These are phyloP conservation scores for Hestina assimilis DNA, from an alignment of 1,140 invertebrate genomes.

Conservation along the genomic window DNA sequence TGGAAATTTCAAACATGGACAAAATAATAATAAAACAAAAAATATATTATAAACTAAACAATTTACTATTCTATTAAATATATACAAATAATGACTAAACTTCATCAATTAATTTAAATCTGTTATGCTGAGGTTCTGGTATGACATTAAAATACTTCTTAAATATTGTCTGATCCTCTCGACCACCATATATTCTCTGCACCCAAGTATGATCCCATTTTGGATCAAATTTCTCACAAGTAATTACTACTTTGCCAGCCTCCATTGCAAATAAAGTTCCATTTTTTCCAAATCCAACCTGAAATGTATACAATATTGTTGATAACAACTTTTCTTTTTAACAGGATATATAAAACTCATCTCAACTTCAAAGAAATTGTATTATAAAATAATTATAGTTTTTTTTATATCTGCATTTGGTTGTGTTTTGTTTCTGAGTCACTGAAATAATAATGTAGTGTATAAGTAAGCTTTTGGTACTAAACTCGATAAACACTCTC, in stretches of 20 bases:
- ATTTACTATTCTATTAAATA: slow-evolving; percentile 3
- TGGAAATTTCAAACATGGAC: no score
- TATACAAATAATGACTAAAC: slow-evolving; percentile 25
- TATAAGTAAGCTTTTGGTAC: no score
- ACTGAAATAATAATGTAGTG: no score
- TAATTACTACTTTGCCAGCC: slow-evolving; percentile 85
- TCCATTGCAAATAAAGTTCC: slow-evolving; percentile 87
- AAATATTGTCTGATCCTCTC: slow-evolving; percentile 83
- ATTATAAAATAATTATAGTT: neutral
- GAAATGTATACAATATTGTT: no score
- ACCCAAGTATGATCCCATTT: slow-evolving; percentile 86
- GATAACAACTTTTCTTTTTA: no score
- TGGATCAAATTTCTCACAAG: slow-evolving; percentile 86
- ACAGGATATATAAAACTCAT: no score
- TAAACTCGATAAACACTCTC: no score
- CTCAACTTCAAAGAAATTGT: no score
- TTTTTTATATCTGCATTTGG: neutral
- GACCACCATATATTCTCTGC: slow-evolving; percentile 80
- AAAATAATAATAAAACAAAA: neutral
- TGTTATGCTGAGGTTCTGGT: slow-evolving; percentile 84
- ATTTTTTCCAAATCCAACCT: slow-evolving; percentile 89
- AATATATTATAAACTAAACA: slow-evolving; percentile 5
- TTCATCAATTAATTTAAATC: slow-evolving; percentile 86
- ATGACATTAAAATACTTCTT: slow-evolving; percentile 92
- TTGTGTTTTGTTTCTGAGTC: neutral